Base-by-base conservation (phyloP, 2,888 invertebrate genomes). In the Drosophila vallismaia region DNA sequence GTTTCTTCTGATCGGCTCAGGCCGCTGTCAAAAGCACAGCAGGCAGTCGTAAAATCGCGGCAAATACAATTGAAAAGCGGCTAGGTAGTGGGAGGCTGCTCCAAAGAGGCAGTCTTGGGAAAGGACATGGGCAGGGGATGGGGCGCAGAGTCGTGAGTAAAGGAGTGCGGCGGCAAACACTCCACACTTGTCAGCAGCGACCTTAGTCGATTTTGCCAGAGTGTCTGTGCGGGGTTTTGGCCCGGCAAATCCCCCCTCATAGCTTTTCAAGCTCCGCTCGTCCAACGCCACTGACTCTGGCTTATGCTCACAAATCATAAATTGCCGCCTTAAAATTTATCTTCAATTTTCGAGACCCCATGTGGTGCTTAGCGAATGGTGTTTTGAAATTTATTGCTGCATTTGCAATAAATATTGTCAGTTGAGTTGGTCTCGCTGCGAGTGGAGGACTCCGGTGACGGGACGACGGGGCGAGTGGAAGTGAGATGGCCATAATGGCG, bases 241-340 rank as follows among this genome's bases (percentile, higher is more conserved):
- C 44, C 24, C 8, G 24, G 24, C 44, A 10, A 33, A 24, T 14
- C 44, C 31, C 29, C 46, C n/a, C 49, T 8, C 31, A 45, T 24
- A 1, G 31, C 46, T 28, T 4, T 6, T 28, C 28, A 28, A 9
- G 7, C 53, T 12, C 24, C 24, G 19, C 40, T 14, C 31, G 26
- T 26, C 12, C 42, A 40, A 33, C 26, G 19, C 33, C 62, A 71
- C 81, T 70, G 82, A 72, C 79, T 79, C 74, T 74, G 83, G 87
- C 88, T 88, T 88, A 84, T 84, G 86, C 84, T 78, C 90, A 90
- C 90, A 91, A 91, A 91, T 91, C 90, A 91, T 91, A 91, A 91
- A 91, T 91, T 90, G 90, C 91, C 91, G 90, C 91, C 90, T 91
- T 91, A 90, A 91, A 91, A 91, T 91, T 90, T 90, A 90, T 90